Evolutionary conservation across 2,888 invertebrate species (phyloP).

Genomic region (Apocheima hispidaria): DNA sequence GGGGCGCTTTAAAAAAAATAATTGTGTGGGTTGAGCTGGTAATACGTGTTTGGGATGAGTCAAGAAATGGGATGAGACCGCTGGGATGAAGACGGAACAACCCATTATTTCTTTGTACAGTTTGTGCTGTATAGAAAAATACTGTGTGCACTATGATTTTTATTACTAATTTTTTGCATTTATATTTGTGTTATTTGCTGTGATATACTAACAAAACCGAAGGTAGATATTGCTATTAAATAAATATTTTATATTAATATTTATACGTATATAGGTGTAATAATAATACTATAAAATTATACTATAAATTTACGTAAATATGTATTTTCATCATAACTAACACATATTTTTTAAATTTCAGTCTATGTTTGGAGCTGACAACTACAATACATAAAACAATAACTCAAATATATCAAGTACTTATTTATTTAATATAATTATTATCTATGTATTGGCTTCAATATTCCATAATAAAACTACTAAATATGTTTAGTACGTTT

Average conservation of each 20-base stretch:
- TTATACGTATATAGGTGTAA: too few relatives aligned
- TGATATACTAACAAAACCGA: slow-evolving; percentile 32
- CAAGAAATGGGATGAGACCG: too few relatives aligned
- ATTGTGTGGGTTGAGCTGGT: too few relatives aligned
- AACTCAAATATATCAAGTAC: slow-evolving; percentile 16
- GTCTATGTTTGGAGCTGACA: slow-evolving; percentile 80
- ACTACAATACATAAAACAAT: slow-evolving; percentile 66
- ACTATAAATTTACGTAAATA: background rate
- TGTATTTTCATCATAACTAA: slow-evolving; percentile 20
- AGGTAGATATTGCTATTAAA: slow-evolving; percentile 27
- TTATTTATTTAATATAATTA: slow-evolving; percentile 6
- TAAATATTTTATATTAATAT: slow-evolving; percentile 11
- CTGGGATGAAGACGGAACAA: too few relatives aligned
- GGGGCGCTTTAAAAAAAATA: too few relatives aligned
- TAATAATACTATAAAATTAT: too few relatives aligned
- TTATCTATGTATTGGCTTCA: slow-evolving; percentile 46
- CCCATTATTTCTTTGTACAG: slow-evolving; percentile 32
- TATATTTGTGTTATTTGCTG: slow-evolving; percentile 33
- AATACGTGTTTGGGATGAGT: too few relatives aligned
- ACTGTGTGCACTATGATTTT: slow-evolving; percentile 34
- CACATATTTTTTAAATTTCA: slow-evolving; percentile 65
- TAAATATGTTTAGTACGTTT: slow-evolving; percentile 46
- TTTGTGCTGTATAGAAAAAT: slow-evolving; percentile 28
- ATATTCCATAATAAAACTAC: slow-evolving; percentile 52
- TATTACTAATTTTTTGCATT: slow-evolving; percentile 34